A percentile compares a stretch with the other conserved stretches of the same genome.
Conservation (phyloP, 2,888 invertebrate species). For the Gymnoscelis rufifasciata region DNA sequence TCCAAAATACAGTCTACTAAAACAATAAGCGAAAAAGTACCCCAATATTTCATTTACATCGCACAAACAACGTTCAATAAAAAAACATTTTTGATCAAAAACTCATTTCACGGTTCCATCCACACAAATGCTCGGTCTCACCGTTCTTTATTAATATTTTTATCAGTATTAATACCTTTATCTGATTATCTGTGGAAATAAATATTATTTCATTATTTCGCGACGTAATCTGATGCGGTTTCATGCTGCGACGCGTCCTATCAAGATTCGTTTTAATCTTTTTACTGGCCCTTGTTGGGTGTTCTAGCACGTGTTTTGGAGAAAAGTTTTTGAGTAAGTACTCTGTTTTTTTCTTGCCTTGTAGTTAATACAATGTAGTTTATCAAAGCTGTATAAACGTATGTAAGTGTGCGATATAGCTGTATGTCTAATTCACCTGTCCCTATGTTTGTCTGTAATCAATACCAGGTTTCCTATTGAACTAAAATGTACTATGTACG, state of each 20-base stretch:
- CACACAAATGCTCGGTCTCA: slow-evolving; percentile 66
- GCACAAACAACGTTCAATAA: background rate
- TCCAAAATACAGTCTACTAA: no score
- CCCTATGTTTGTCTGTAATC: no score
- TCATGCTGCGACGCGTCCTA: slow-evolving; percentile 48
- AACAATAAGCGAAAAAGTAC: background rate
- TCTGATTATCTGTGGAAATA: slow-evolving; percentile 67
- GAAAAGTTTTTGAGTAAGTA: background rate
- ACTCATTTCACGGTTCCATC: slow-evolving; percentile 15
- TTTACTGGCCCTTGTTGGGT: slow-evolving; percentile 20
- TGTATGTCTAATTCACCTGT: no score
- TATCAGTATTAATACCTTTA: slow-evolving; percentile 67
- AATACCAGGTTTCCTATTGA: no score
- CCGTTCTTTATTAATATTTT: slow-evolving; percentile 41
- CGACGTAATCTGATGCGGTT: slow-evolving; percentile 66
- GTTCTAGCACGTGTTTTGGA: slow-evolving; percentile 24
- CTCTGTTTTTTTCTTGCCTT: background rate
- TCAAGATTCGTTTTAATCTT: slow-evolving; percentile 39
- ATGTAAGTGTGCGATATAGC: no score
- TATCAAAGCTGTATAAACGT: no score
- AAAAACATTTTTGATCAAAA: slow-evolving; percentile 6
- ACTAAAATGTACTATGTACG: no score
- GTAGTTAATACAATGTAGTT: background rate
- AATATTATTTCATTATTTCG: slow-evolving; percentile 54
- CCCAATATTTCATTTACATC: background rate